A percentile compares a stretch with the other conserved stretches of the same genome.
These are phyloP conservation scores for Euphydryas editha DNA, from an alignment of 2,888 invertebrate species.

Conservation along the genomic window DNA sequence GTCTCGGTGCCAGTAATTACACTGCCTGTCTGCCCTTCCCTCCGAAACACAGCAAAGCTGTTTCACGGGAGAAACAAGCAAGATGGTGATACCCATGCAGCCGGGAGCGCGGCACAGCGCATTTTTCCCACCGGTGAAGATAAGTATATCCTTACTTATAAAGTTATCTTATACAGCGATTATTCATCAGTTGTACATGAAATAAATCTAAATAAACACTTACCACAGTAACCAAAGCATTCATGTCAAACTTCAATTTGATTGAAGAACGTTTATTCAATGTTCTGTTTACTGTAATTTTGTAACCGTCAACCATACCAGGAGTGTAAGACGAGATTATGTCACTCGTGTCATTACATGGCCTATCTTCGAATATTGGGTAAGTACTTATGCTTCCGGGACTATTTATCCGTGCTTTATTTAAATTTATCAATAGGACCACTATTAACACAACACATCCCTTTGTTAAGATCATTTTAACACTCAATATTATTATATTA, in stretches of 20 bases:
- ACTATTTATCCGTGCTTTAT: background rate
- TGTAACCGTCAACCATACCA: background rate
- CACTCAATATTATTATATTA: background rate
- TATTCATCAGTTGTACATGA: too few relatives aligned
- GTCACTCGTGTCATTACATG: background rate
- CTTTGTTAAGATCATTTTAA: background rate
- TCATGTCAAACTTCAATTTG: constrained; percentile 5
- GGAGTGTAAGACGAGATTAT: background rate
- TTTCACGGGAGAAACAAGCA: too few relatives aligned
- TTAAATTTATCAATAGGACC: background rate
- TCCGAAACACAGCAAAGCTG: too few relatives aligned
- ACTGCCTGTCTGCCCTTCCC: too few relatives aligned
- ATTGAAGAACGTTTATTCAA: background rate
- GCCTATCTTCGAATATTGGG: background rate
- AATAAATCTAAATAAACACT: background rate
- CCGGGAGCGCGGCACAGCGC: too few relatives aligned
- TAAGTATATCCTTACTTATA: too few relatives aligned
- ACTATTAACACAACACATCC: background rate
- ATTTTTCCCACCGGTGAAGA: too few relatives aligned
- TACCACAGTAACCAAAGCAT: background rate
- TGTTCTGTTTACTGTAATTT: background rate
- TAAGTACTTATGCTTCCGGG: background rate
- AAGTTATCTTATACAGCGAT: too few relatives aligned
- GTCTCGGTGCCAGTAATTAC: too few relatives aligned
- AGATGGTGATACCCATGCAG: too few relatives aligned